A percentile compares a stretch with the other conserved stretches of the same genome.
Conservation (phyloP, 2,113 vertebrate genomes). For the Barbus barbus region DNA sequence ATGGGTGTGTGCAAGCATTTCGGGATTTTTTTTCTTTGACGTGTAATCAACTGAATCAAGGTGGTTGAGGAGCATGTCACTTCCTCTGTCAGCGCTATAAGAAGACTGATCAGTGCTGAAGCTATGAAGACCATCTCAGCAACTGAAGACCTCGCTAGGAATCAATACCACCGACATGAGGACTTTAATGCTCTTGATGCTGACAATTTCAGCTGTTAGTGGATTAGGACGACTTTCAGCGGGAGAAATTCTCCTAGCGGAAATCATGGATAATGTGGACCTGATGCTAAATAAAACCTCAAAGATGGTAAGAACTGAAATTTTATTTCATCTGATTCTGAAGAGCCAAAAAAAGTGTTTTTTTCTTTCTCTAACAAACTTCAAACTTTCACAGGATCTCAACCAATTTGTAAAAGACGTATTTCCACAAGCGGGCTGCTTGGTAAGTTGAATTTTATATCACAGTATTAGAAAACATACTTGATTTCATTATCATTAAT, state of each 20-base stretch:
- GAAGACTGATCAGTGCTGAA: background rate
- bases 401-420: background rate
- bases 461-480: background rate
- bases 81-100: slow-evolving; percentile 22
- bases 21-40: slow-evolving; percentile 6
- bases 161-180: slow-evolving; percentile 24
- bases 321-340: background rate
- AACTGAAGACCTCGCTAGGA: background rate
- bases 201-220: background rate
- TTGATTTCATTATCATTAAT: background rate
- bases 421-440: rapidly evolving
- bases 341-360: no score
- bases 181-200: slow-evolving; percentile 11
- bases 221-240: no score
- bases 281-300: rapidly evolving
- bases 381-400: background rate
- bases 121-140: background rate
- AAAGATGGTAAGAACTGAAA: background rate
- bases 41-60: background rate
- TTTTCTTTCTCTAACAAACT: background rate
- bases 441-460: background rate
- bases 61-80: background rate
- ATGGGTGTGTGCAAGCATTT: background rate
- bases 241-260: background rate
- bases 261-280: background rate